Evolutionary conservation across 2,797 vertebrate genomes (phyloP), one percentile per base, ranked within the genome.

Genomic region (Lepus townsendii): DNA sequence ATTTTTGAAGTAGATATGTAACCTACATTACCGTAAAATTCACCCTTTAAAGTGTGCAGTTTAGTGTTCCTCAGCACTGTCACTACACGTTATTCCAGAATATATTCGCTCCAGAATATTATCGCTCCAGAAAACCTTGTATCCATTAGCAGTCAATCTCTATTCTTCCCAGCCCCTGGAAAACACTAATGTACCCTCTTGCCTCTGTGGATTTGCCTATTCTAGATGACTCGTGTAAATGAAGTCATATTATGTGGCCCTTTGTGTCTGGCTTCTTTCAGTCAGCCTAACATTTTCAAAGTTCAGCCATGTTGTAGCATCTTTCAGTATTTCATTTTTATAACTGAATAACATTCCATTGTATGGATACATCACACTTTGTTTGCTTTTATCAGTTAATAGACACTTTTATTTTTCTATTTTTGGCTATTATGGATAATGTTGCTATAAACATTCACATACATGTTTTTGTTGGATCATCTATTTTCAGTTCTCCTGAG

Each of bases 291-390:
- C 66, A 77, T 73, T 35, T 65, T 82, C 30, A 91, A 88, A 24
- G 27, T 66, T n/a, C 22, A 30, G 52, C 24, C 32, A 62, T 32
- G 26, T 6, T 78, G 10, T 24, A 85, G 22, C 3, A 42, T 54
- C 13, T 77, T 47, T 72, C 9, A 52, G 1, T 85, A 80, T 96
- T 90, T 86, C 32, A 57, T 75, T 91, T 93, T 52, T 38, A 63
- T 78, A 30, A 17, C 42, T 57, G 17, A 90, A 57, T 86, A 91
- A 30, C 38, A 88, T 72, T 75, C 17, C 72, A 57, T 65, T 62
- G 1, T 84, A 77, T 89, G 35, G 8, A 57, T 50, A 87, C 1
- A 47, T 2, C 16, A 20, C 5, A 22, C 54, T 84, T 52, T 83
- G 6, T 54, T 66, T n/a, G 52, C 66, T 32, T 65, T 65, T 7